A percentile compares a stretch with the other conserved stretches of the same genome.
Evolutionary conservation across 2,797 vertebrate species (phyloP).

Genomic region (Anniella stebbinsi): DNA sequence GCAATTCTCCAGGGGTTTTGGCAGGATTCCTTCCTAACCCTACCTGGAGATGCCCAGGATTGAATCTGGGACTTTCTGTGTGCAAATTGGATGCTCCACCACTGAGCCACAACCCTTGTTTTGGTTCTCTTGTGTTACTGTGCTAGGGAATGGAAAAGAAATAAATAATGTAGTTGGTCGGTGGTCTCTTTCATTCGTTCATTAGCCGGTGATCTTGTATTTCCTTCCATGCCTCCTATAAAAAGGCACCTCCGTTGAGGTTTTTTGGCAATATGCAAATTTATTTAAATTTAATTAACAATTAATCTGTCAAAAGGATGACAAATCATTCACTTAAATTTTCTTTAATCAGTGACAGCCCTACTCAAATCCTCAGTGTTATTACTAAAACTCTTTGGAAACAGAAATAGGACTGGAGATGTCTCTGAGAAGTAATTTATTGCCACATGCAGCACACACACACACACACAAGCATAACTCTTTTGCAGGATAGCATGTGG

Average conservation of each 20-base stretch:
- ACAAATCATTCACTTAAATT: slow-evolving; percentile 12
- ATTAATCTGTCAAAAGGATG: slow-evolving; percentile 24
- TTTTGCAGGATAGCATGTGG: background rate
- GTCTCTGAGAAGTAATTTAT: background rate
- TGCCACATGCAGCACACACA: background rate
- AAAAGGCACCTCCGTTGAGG: background rate
- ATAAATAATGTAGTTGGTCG: background rate
- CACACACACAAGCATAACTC: background rate
- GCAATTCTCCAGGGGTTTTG: too few relatives aligned
- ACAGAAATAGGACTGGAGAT: background rate
- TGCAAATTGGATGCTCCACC: too few relatives aligned
- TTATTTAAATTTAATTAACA: slow-evolving; percentile 35
- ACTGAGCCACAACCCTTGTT: too few relatives aligned
- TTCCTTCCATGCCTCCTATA: background rate
- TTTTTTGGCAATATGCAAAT: slow-evolving; percentile 23
- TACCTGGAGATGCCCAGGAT: too few relatives aligned
- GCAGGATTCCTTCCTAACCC: too few relatives aligned
- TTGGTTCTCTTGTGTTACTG: background rate
- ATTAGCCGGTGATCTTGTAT: background rate
- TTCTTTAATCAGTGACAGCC: slow-evolving; percentile 24
- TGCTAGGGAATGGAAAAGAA: background rate
- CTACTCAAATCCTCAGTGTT: background rate
- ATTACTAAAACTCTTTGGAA: slow-evolving; percentile 10
- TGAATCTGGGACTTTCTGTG: too few relatives aligned
- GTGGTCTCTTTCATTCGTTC: background rate